Evolutionary conservation across 2,888 invertebrate genomes (phyloP).

Genomic region (Arctia plantaginis): DNA sequence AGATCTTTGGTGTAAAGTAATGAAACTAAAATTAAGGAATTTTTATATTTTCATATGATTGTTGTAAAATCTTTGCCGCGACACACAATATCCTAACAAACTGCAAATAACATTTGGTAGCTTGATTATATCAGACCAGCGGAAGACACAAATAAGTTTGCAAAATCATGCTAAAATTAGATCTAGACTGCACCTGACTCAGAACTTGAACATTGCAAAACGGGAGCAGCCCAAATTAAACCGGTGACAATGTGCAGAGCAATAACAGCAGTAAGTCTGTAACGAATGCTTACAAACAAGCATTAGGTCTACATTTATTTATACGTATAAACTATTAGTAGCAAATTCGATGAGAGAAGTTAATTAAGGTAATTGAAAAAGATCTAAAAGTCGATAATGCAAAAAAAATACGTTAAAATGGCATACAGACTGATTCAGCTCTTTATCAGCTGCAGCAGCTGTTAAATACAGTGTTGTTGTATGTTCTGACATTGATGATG

Average conservation of each 20-base stretch:
- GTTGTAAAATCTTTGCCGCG: neutral
- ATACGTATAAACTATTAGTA: neutral
- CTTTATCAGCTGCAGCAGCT: neutral
- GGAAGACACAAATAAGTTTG: neutral
- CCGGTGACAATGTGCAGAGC: conserved; percentile 23
- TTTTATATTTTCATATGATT: no score
- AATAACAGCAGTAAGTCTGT: conserved; percentile 5
- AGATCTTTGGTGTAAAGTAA: no score
- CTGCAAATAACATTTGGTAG: neutral
- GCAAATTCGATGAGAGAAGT: neutral
- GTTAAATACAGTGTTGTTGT: no score
- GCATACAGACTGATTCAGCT: neutral
- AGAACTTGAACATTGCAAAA: conserved; percentile 48
- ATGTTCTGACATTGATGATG: neutral
- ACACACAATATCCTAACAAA: neutral
- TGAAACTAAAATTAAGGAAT: no score
- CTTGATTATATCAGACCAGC: neutral
- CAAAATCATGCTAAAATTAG: conserved; percentile 25
- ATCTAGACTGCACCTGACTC: conserved; percentile 50
- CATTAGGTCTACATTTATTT: neutral
- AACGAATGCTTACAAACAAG: neutral
- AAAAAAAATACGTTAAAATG: no score
- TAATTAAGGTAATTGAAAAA: neutral
- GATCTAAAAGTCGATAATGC: neutral
- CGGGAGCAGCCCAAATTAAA: conserved; percentile 45